Base-by-base conservation (phyloP, 2,113 vertebrate genomes). In the Varanus komodoensis region DNA sequence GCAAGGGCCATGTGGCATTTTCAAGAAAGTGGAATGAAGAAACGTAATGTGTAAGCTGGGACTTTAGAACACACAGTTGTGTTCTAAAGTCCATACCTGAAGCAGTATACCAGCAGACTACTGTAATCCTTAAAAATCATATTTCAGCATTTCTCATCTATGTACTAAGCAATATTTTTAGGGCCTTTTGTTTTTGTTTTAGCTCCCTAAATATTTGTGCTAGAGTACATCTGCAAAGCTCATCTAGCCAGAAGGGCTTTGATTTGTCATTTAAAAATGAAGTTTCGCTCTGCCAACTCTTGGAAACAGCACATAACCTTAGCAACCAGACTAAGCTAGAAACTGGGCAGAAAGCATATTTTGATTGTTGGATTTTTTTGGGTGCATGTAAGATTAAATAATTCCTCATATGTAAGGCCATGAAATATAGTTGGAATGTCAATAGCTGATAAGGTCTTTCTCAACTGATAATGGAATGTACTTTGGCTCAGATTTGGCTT, bases 221-320 rank as follows among this genome's bases (percentile, higher is more conserved):
- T 27, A 9, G 8, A 78, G 48, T 68, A 67, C 71, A 68, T 78
- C n/a, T 71, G 25, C 8, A 6, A 69, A 29, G 83, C 89, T 15
- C 0, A 91, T 38, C 84, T 94, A 92, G 93, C 93, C 71, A 2
- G 87, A 94, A 95, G 82, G 38, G 92, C 92, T 92, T 95, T 92
- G 89, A 91, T n/a, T 52, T 96, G 92, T 92, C 92, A 92, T 94
- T 95, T 93, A 94, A 93, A 96, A 95, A 94, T 90, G 93, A 95
- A 93, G 94, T 91, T 94, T 90, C 82, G 95, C 91, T 93, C 92
- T 93, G 93, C 93, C 92, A 96, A 89, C 94, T 93, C 94, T 93
- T 92, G 88, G 92, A 95, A 96, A 90, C 92, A 90, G 93, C 92
- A 50, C 38, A 93, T 25, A 96, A 93, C 93, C 94, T 82, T 96